phyloP scores from a whole-genome alignment of 2,797 vertebrate genomes.

The Crenuchus spilurus region DNA sequence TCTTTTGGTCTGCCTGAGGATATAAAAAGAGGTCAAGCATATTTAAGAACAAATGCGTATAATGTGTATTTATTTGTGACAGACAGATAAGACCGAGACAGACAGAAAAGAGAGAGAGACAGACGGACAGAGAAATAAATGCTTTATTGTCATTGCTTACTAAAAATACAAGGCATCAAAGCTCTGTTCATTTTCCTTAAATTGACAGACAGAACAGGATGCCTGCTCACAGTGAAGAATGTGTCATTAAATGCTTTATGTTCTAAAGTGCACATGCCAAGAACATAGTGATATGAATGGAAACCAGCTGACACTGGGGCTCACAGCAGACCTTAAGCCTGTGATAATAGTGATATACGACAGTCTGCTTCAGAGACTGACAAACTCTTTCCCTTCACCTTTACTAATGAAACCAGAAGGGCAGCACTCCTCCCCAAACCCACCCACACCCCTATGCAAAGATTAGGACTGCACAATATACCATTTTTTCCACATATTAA shows the following conservation, averaged over 20 bases:
- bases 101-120: no score
- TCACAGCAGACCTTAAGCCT: background rate
- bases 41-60: background rate
- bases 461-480: background rate
- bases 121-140: no score
- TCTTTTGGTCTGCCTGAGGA: background rate
- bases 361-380: background rate
- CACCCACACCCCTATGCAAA: background rate
- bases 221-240: background rate
- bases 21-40: background rate
- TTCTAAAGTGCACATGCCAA: background rate
- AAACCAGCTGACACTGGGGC: constrained; percentile 23
- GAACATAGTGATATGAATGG: background rate
- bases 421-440: background rate
- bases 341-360: background rate
- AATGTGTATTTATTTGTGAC: no score
- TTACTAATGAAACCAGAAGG: constrained; percentile 30
- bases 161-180: no score
- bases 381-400: constrained; percentile 7
- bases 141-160: no score
- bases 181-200: no score
- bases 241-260: background rate
- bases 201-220: no score
- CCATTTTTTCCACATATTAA: no score
- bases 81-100: no score